Evolutionary conservation across 92 coral and sea anemone species (phyloP).

Genomic region (Palythoa grandiflora): DNA sequence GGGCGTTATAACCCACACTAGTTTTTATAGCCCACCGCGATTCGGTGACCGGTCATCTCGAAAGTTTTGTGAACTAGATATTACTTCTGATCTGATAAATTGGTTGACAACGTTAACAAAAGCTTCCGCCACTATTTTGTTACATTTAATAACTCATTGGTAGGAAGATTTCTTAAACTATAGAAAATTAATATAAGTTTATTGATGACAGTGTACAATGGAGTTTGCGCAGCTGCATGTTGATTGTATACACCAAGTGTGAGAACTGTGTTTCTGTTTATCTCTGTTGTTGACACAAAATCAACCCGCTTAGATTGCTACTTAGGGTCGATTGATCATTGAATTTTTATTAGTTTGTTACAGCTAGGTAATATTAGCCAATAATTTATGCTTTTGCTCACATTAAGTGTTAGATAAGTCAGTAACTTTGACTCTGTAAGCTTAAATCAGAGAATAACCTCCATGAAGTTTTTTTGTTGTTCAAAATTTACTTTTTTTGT

Average conservation of each 20-base stretch:
- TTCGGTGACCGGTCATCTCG: background rate
- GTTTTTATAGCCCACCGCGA: no score
- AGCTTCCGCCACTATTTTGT: no score
- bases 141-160: background rate
- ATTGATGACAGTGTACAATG: background rate
- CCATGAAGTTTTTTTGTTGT: slow-evolving; percentile 11
- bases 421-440: slow-evolving; percentile 1
- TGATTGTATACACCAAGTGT: background rate
- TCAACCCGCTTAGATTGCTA: slow-evolving; percentile 11
- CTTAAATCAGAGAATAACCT: background rate
- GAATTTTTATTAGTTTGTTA: slow-evolving; percentile 26
- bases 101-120: no score
- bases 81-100: no score
- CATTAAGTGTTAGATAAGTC: background rate
- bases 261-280: background rate
- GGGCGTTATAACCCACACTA: no score
- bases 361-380: background rate
- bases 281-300: slow-evolving; percentile 18
- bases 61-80: background rate
- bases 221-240: background rate
- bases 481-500: background rate
- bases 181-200: background rate
- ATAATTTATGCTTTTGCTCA: background rate
- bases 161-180: background rate
- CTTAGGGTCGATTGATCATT: slow-evolving; percentile 5